phyloP scores from a whole-genome alignment of 2,113 vertebrate species.

The Phrynosoma blainvillii region DNA sequence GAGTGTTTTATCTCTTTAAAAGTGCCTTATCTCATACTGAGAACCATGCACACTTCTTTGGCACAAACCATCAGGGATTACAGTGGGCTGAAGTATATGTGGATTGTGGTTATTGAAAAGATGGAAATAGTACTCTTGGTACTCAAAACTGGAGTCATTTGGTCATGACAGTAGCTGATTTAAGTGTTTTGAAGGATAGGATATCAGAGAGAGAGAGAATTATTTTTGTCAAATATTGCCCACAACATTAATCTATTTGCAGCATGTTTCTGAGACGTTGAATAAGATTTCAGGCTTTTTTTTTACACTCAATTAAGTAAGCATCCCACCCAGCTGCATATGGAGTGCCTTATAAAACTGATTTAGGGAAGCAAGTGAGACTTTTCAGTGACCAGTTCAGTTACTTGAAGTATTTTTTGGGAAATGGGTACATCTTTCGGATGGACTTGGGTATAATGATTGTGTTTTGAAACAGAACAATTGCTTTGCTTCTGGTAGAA shows the following conservation, averaged over 20 bases:
- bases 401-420: background rate
- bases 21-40: background rate
- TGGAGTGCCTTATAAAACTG: background rate
- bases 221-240: background rate
- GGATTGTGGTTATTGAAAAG: background rate
- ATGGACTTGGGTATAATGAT: background rate
- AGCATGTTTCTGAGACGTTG: background rate
- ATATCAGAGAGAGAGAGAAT: background rate
- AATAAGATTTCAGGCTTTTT: background rate
- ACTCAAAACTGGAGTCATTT: background rate
- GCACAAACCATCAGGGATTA: background rate
- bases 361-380: background rate
- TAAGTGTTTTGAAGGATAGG: background rate
- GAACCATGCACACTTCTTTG: background rate
- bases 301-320: background rate
- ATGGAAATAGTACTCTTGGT: background rate
- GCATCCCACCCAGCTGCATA: background rate
- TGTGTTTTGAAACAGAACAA: background rate
- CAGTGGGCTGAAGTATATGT: background rate
- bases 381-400: background rate
- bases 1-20: background rate
- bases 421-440: background rate
- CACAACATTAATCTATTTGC: background rate
- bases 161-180: background rate
- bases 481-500: background rate